Conservation (phyloP, 2,888 invertebrate species). For the Platycheirus albimanus region DNA sequence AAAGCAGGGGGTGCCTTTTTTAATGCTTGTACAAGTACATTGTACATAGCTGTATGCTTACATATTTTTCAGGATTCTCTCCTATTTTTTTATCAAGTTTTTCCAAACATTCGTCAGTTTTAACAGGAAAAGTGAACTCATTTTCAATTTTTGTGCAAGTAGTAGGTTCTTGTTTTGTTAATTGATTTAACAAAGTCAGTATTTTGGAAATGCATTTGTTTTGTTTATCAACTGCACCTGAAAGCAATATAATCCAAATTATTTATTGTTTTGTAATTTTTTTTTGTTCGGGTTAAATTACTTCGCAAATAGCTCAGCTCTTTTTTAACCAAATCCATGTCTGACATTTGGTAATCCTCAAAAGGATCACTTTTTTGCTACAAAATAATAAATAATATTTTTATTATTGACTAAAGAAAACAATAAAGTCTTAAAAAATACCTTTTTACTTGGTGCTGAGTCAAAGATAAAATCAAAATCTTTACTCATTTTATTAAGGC, state of each 20-base stretch:
- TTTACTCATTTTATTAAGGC: too few relatives aligned
- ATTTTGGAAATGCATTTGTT: not conserved
- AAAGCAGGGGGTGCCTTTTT: too few relatives aligned
- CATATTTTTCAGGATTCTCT: not conserved
- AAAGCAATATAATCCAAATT: not conserved
- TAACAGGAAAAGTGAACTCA: not conserved
- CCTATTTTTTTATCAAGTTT: not conserved
- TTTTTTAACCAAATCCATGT: constrained; percentile 11
- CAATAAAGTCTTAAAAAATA: too few relatives aligned
- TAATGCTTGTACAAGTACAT: too few relatives aligned
- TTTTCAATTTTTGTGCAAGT: not conserved
- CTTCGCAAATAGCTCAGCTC: constrained; percentile 2
- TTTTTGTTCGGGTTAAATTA: not conserved
- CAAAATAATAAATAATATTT: too few relatives aligned
- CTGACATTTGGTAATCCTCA: too few relatives aligned
- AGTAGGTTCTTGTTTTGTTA: not conserved
- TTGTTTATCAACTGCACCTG: constrained; percentile 8
- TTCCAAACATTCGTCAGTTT: not conserved
- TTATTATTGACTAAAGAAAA: too few relatives aligned
- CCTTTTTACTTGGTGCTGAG: too few relatives aligned
- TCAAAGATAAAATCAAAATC: too few relatives aligned
- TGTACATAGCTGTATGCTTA: not conserved
- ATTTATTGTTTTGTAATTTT: not conserved
- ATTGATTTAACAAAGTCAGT: not conserved
- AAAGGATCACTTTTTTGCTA: too few relatives aligned